Evolutionary conservation across 2,797 vertebrate species (phyloP).

Genomic region (Sylvilagus floridanus): DNA sequence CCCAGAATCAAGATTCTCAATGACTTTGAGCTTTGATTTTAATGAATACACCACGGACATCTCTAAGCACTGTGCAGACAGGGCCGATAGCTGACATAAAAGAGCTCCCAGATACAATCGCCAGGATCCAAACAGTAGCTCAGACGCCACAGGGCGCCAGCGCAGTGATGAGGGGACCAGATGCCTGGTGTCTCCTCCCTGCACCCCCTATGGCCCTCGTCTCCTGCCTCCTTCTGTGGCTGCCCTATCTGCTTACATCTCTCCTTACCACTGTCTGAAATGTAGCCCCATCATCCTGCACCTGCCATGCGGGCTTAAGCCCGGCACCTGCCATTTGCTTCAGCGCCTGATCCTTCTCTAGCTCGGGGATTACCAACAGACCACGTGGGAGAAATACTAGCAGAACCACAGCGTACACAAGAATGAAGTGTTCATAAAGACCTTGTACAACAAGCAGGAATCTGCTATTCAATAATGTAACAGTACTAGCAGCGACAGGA

Average conservation of each 20-base stretch:
- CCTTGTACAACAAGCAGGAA: neutral
- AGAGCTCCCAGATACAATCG: neutral
- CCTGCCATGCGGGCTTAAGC: neutral
- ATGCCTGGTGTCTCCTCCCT: neutral
- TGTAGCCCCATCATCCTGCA: neutral
- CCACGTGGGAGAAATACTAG: neutral
- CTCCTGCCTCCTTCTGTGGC: no score
- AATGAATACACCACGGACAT: neutral
- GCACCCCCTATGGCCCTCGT: neutral
- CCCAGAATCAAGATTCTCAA: neutral
- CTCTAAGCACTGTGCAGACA: neutral
- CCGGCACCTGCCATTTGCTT: neutral
- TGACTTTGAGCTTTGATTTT: neutral
- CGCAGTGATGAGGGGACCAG: neutral
- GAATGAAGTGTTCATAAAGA: neutral
- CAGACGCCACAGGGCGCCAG: neutral
- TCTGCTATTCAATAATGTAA: slow-evolving; percentile 19
- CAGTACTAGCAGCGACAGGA: neutral
- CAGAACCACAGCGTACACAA: slow-evolving; percentile 5
- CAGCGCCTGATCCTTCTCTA: neutral
- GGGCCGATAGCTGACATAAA: neutral
- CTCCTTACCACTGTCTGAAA: neutral
- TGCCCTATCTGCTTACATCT: neutral
- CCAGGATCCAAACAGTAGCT: neutral
- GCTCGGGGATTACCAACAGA: neutral